Evolutionary conservation across 2,113 vertebrate genomes (phyloP).

Genomic region (Microtus richardsoni): DNA sequence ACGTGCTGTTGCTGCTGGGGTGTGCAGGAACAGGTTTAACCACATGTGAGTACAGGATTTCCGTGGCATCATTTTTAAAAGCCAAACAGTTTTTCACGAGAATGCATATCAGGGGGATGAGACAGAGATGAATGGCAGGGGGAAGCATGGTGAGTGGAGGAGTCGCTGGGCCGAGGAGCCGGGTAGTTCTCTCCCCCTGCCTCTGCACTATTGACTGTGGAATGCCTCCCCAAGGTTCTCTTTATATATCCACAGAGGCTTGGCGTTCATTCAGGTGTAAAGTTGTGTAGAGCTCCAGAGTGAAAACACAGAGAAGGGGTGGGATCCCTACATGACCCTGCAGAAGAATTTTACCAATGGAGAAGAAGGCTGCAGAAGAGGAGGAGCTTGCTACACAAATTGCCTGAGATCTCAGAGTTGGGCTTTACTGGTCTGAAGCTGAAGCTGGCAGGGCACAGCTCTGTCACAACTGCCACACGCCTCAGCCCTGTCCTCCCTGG

Average conservation of each 20-base stretch:
- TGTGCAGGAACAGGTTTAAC: slow-evolving; percentile 87
- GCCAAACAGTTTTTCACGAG: slow-evolving; percentile 90
- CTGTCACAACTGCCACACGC: slow-evolving; percentile 21
- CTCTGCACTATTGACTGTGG: slow-evolving; percentile 83
- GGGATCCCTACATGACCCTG: slow-evolving; percentile 85
- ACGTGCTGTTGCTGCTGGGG: slow-evolving; percentile 90
- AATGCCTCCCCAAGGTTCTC: slow-evolving; percentile 81
- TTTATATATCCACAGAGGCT: slow-evolving; percentile 91
- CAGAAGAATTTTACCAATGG: slow-evolving; percentile 85
- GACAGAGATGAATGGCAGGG: slow-evolving; percentile 87
- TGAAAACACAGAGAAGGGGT: slow-evolving; percentile 88
- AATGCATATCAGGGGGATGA: slow-evolving; percentile 89
- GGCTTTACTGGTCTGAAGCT: slow-evolving; percentile 69
- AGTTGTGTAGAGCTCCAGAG: slow-evolving; percentile 88
- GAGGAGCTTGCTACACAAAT: slow-evolving; percentile 84
- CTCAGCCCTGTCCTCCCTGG: not conserved
- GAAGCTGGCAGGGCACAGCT: slow-evolving; percentile 54
- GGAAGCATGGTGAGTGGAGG: slow-evolving; percentile 88
- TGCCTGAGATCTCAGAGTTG: slow-evolving; percentile 77
- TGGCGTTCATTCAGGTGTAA: slow-evolving; percentile 94
- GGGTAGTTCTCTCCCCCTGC: slow-evolving; percentile 75
- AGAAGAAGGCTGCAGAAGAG: slow-evolving; percentile 83
- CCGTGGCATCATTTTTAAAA: slow-evolving; percentile 96
- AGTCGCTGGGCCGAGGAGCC: slow-evolving; percentile 77
- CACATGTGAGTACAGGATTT: slow-evolving; percentile 92